These are phyloP conservation scores for Acromyrmex heyeri DNA, from an alignment of 1,140 invertebrate genomes.

Conservation along the genomic window DNA sequence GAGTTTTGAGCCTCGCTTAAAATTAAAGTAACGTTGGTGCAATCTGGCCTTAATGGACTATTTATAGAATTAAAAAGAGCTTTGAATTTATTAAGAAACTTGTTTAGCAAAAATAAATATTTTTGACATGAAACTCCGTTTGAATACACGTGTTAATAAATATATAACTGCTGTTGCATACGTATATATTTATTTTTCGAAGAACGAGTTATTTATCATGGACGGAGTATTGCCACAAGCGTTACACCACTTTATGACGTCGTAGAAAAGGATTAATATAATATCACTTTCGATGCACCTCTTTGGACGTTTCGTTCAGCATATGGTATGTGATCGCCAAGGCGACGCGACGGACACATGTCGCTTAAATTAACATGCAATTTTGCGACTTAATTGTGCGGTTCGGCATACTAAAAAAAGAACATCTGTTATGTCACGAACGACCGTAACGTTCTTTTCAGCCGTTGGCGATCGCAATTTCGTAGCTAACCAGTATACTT, in stretches of 20 bases:
- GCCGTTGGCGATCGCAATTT: slow-evolving; percentile 28
- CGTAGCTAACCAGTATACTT: slow-evolving; percentile 5
- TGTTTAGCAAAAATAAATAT: not conserved
- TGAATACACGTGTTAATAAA: not conserved
- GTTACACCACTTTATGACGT: slow-evolving; percentile 28
- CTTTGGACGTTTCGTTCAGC: slow-evolving; percentile 6
- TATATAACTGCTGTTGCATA: not conserved
- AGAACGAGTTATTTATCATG: slow-evolving; percentile 25
- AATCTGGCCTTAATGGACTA: no score
- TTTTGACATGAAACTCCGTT: not conserved
- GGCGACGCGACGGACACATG: slow-evolving; percentile 45
- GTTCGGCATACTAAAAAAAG: not conserved
- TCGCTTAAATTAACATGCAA: slow-evolving; percentile 56
- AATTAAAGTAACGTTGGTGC: no score
- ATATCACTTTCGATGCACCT: slow-evolving; percentile 30
- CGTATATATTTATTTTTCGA: not conserved
- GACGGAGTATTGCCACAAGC: not conserved
- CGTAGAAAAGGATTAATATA: slow-evolving; percentile 23
- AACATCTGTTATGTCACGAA: slow-evolving; percentile 33
- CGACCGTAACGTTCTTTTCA: slow-evolving; percentile 25
- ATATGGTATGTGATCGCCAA: slow-evolving; percentile 26
- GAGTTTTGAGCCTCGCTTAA: no score
- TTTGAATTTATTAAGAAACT: no score
- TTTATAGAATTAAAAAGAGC: not conserved
- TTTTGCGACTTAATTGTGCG: slow-evolving; percentile 56